Conservation (phyloP, 2,113 vertebrate species). For the Mustela lutreola region DNA sequence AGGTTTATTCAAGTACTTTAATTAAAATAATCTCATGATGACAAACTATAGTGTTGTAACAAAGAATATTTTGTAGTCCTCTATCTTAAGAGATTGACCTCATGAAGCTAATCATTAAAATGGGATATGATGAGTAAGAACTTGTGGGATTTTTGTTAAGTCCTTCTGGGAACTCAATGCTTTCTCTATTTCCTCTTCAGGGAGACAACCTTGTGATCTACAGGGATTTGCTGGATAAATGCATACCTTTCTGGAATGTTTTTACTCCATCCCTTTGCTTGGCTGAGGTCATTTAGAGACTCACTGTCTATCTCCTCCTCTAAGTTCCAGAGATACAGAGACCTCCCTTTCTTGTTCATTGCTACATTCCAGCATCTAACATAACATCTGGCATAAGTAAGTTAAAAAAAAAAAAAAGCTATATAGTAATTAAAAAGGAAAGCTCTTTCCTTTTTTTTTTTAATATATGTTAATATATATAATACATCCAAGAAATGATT, state of each 20-base stretch:
- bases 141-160: background rate
- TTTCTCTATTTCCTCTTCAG: background rate
- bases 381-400: background rate
- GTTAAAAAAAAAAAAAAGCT: background rate
- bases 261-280: background rate
- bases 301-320: background rate
- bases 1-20: slow-evolving; percentile 41
- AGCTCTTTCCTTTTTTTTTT: background rate
- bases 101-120: background rate
- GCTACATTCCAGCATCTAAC: background rate
- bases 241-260: background rate
- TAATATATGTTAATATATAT: background rate
- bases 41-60: slow-evolving; percentile 7
- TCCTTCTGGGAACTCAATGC: background rate
- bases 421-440: background rate
- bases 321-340: background rate
- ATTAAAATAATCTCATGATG: slow-evolving; percentile 58
- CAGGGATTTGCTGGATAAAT: background rate
- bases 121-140: background rate
- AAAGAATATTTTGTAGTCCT: slow-evolving; percentile 27
- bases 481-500: background rate
- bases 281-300: background rate
- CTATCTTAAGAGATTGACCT: background rate
- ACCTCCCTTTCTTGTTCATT: background rate
- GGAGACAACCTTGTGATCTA: background rate